Conservation (phyloP, 2,113 vertebrate species). For the Perccottus glenii region DNA sequence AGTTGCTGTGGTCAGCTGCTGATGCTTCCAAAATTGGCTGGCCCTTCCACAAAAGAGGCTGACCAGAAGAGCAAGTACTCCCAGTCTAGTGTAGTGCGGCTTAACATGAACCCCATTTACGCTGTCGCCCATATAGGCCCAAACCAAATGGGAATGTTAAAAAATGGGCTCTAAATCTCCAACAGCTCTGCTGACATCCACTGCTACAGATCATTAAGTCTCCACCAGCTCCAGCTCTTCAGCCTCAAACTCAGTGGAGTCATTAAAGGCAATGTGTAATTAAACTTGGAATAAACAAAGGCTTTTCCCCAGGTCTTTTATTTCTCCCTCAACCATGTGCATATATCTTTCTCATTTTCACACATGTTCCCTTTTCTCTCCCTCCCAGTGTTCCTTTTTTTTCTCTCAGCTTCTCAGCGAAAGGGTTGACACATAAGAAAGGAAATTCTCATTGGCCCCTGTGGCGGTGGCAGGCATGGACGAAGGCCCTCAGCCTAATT, state of each 20-base stretch:
- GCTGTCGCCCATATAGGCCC: slow-evolving; percentile 79
- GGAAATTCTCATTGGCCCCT: slow-evolving; percentile 73
- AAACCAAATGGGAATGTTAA: slow-evolving; percentile 85
- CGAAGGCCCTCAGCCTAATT: slow-evolving; percentile 89
- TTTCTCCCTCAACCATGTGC: slow-evolving; percentile 55
- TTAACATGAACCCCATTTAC: slow-evolving; percentile 76
- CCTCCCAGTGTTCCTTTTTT: slow-evolving; percentile 40
- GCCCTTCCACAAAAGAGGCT: slow-evolving; percentile 71
- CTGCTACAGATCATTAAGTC: slow-evolving; percentile 89
- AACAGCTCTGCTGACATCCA: slow-evolving; percentile 83
- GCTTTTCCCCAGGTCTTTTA: slow-evolving; percentile 65
- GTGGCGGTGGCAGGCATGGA: slow-evolving; percentile 71
- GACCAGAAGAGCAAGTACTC: slow-evolving; percentile 73
- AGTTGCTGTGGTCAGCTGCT: slow-evolving; percentile 82
- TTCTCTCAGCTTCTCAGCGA: slow-evolving; percentile 45
- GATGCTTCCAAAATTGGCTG: slow-evolving; percentile 74
- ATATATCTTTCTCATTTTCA: slow-evolving; percentile 56
- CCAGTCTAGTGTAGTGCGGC: slow-evolving; percentile 61
- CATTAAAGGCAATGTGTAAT: slow-evolving; percentile 87
- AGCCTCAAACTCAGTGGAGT: slow-evolving; percentile 79
- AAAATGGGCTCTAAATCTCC: slow-evolving; percentile 86
- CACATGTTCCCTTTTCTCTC: slow-evolving; percentile 43
- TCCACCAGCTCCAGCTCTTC: slow-evolving; percentile 76
- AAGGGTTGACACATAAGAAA: slow-evolving; percentile 70
- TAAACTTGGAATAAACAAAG: slow-evolving; percentile 95